Evolutionary conservation across 2,888 invertebrate genomes (phyloP), one percentile per base, ranked within the genome.

Genomic region (Dermolepida albohirtum): DNA sequence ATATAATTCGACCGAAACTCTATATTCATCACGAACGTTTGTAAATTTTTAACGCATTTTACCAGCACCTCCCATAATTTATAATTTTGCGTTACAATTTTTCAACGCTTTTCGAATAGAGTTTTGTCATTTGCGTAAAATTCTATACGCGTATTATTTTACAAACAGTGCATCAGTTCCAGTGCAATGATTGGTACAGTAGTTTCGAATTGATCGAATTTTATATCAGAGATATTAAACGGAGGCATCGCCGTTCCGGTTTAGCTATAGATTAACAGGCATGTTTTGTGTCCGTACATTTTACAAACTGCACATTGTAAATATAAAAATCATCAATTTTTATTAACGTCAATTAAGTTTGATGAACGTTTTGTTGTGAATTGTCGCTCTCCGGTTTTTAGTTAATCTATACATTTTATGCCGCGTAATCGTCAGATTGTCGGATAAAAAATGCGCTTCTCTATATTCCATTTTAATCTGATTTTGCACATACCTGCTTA

Each of bases 321-420:
- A 59, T 57, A 57, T 49, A 66, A 57, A 65, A 66, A 59, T 51
- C 62, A 52, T 67, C 66, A 59, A 67, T 67, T 67, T 62, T 51
- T 59, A 62, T 67, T 62, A 67, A 59, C 43, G 66, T 67, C 66
- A 67, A 67, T 67, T 67, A 67, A 41, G 59, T 14, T 11, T 34
- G 41, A 51, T 50, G 52, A 67, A 52, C 51, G 62, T 62, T 62
- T 67, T 59, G 43, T 51, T 29, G 62, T 43, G 59, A 67, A 67
- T 67, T 67, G 66, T 59, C 57, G 44, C 5, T 34, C 34, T 22
- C 6, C 62, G 66, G 59, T 41, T 59, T 51, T 51, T 67, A 29
- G 51, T 51, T 67, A 67, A 67, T 67, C 66, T 51, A 10, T 16
- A 54, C 57, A 16, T 62, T 62, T 34, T 47, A 34, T 16, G 47